Conservation (phyloP, 2,888 invertebrate species). For the Phasia obesa region DNA sequence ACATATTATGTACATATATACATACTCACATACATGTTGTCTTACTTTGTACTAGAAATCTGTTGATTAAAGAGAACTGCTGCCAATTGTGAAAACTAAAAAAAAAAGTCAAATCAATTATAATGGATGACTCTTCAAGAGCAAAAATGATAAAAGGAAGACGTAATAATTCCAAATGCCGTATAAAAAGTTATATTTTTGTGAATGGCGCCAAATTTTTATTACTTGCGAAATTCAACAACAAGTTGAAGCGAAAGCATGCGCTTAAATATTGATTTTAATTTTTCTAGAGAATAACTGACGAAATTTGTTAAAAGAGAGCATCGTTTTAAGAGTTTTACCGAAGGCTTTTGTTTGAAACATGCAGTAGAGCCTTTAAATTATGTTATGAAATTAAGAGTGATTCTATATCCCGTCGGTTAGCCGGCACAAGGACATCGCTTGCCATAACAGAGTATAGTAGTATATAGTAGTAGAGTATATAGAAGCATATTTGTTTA, state of each 20-base stretch:
- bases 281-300: neutral
- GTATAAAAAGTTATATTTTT: neutral
- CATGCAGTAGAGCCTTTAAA: too few relatives aligned
- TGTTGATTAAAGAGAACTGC: neutral
- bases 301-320: neutral
- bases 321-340: neutral
- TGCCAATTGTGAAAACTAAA: neutral
- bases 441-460: too few relatives aligned
- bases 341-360: neutral
- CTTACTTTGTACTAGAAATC: too few relatives aligned
- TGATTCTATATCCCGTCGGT: too few relatives aligned
- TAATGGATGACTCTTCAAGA: neutral
- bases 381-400: too few relatives aligned
- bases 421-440: too few relatives aligned
- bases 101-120: neutral
- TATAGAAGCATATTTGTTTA: too few relatives aligned
- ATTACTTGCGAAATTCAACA: slow-evolving; percentile 27
- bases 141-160: neutral
- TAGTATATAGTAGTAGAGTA: too few relatives aligned
- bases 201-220: slow-evolving; percentile 70
- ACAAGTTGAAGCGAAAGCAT: slow-evolving; percentile 19
- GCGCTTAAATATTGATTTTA: slow-evolving; percentile 61
- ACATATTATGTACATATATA: too few relatives aligned
- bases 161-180: slow-evolving; percentile 4
- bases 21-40: too few relatives aligned